Conservation (phyloP, 2,888 invertebrate species). For the Lasioglossum vierecki region DNA sequence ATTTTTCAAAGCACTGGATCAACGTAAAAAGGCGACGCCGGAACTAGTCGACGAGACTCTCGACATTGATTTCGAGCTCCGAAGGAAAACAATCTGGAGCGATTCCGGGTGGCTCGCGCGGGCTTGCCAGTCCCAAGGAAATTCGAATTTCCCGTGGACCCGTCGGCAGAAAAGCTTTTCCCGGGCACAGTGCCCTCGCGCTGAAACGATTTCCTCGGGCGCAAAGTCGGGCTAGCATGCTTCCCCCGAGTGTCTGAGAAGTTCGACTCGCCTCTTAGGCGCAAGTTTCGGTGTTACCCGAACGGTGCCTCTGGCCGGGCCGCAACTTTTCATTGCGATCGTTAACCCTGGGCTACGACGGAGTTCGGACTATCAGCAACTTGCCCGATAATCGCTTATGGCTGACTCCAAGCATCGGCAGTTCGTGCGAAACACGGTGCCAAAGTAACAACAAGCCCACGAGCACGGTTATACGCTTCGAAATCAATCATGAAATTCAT, state of each 20-base stretch:
- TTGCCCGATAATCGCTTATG: not conserved
- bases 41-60: not conserved
- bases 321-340: conserved; percentile 39
- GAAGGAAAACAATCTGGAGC: conserved; percentile 1
- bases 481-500: not conserved
- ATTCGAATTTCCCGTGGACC: conserved; percentile 40
- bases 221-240: conserved; percentile 5
- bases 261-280: conserved; percentile 34
- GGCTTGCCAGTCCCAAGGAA: conserved; percentile 1
- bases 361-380: not conserved
- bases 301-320: not conserved
- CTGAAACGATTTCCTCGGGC: conserved; percentile 22
- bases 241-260: conserved; percentile 42
- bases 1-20: not conserved
- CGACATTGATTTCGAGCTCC: not conserved
- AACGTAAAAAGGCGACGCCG: not conserved
- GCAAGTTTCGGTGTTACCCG: conserved; percentile 31
- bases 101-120: not conserved
- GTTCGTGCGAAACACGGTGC: not conserved
- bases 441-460: not conserved
- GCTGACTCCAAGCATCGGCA: not conserved
- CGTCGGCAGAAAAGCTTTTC: not conserved
- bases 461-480: not conserved
- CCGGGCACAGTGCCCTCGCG: not conserved
- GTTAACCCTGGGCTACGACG: conserved; percentile 27